Evolutionary conservation across 2,113 vertebrate genomes (phyloP), one percentile per base, ranked within the genome.

Genomic region (Gallinago jamesoni): DNA sequence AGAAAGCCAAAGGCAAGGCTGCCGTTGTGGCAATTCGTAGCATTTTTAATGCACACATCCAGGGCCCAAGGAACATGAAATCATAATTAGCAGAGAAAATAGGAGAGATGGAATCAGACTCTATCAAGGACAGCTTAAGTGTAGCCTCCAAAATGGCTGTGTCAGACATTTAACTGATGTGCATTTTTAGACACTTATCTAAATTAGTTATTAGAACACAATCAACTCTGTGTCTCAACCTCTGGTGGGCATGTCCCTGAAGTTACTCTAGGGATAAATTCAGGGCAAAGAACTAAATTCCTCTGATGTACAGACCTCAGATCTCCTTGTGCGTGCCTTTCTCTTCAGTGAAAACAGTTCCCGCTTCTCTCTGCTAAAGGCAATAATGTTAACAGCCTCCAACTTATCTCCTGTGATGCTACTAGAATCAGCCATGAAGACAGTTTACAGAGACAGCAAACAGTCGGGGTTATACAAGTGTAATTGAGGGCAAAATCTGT

Each of bases 161-260:
- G 95, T 57, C 95, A 93, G 92, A 45, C 93, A 30, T 88, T 68
- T 93, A 93, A 84, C 86, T 85, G 88, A 92, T 89, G 96, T 78
- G 93, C 87, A 25, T 89, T 93, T 84, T 94, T 7, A 95, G 94
- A 87, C 77, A 15, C 95, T 97, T 97, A 96, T 73, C 89, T 97
- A 96, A 97, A 95, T 94, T 83, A 94, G 93, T 96, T 96, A 95
- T 91, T 91, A 96, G 90, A 84, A 64, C 86, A 90, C 94, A 90
- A 89, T 90, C 91, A 82, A 2, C 85, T 86, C 90, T 1, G 27
- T 52, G 75, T 41, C 92, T 93, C 93, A 83, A 23, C 88, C 93
- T 81, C 93, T 89, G 87, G 66, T 45, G 75, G 45, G 13, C n/a
- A 83, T 2, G 57, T 39, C 92, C 86, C 90, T 28, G 14, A 81